Evolutionary conservation across 30 jellyfish, hydroid and myxozoan genomes (phyloP).

Genomic region (Phacellophora camtschatica): DNA sequence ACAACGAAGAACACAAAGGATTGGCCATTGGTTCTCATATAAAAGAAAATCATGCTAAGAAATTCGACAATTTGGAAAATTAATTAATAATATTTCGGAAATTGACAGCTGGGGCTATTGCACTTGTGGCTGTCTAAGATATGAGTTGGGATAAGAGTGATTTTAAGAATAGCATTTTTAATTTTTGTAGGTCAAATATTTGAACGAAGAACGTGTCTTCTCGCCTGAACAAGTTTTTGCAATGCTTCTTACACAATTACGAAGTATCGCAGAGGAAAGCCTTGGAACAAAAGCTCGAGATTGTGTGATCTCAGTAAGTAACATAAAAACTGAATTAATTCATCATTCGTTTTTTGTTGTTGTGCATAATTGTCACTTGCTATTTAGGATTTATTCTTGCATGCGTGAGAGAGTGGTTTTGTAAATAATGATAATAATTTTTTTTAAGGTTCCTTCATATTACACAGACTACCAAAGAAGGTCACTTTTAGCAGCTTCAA

Average conservation of each 20-base stretch:
- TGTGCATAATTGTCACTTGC: too few species aligned
- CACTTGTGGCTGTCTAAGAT: background rate
- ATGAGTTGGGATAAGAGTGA: background rate
- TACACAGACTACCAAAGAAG: slow-evolving; percentile 93
- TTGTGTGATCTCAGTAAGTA: slow-evolving; percentile 88
- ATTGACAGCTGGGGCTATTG: too few species aligned
- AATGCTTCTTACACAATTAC: slow-evolving; percentile 74
- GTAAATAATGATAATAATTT: background rate
- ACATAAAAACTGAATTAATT: too few species aligned
- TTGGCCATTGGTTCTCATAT: too few species aligned
- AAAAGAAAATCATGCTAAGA: too few species aligned
- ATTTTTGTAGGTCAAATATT: slow-evolving; percentile 57
- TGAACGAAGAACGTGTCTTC: slow-evolving; percentile 43
- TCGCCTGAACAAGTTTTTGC: slow-evolving; percentile 82
- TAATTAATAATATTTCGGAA: too few species aligned
- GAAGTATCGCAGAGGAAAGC: slow-evolving; percentile 45
- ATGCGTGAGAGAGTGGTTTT: background rate
- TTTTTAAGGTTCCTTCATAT: slow-evolving; percentile 75
- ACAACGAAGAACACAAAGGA: too few species aligned
- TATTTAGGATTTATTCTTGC: too few species aligned
- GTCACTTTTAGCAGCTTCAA: slow-evolving; percentile 67
- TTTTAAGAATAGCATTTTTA: background rate
- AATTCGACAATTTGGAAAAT: too few species aligned
- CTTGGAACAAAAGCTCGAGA: slow-evolving; percentile 67
- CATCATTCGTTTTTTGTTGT: too few species aligned